Evolutionary conservation across 1,140 invertebrate genomes (phyloP), one percentile per base, ranked within the genome.

Genomic region (Helicoverpa zea): DNA sequence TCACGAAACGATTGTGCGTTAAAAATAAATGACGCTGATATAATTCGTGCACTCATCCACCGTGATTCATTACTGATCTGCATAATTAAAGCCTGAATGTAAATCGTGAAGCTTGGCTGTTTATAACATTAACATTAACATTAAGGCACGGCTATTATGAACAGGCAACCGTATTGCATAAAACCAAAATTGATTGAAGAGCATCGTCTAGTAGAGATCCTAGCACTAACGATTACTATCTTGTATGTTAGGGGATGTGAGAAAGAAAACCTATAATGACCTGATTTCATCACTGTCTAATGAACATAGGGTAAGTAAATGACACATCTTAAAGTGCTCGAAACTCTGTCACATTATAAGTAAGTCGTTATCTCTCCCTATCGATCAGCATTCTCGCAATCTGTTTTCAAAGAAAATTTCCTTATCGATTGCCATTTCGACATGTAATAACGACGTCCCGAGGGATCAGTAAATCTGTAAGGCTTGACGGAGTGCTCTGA

Each of bases 381-480:
- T 13, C 16, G 51, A 54, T 54, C 68, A 72, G 4, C 23, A 30
- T 72, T 54, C n/a, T 2, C 49, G 13, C 47, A 72, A 74, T 35
- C 30, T 47, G 29, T 52, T 23, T 47, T 35, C 16, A 58, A 74
- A 59, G 29, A 73, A 63, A 61, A 49, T 49, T 63, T 23, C 13
- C 59, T 30, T 63, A 74, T 76, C 56, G 56, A 29, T 63, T 63
- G 43, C 73, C 18, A 72, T 63, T 29, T 51, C 73, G 58, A 76
- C 43, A 76, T 13, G 47, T 61, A 76, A 61, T 76, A 76, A 47
- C 18, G 47, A 51, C 58, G 13, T 49, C 73, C 16, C 72, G 7
- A 12, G 43, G 43, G 73, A 76, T 63, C 73, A 63, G 16, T 76
- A 76, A 76, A 76, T 75, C 35, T 59, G 58, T 52, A 47, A 61